Base-by-base conservation (phyloP, 1,140 invertebrate genomes). In the Pseudomyrmex concolor region DNA sequence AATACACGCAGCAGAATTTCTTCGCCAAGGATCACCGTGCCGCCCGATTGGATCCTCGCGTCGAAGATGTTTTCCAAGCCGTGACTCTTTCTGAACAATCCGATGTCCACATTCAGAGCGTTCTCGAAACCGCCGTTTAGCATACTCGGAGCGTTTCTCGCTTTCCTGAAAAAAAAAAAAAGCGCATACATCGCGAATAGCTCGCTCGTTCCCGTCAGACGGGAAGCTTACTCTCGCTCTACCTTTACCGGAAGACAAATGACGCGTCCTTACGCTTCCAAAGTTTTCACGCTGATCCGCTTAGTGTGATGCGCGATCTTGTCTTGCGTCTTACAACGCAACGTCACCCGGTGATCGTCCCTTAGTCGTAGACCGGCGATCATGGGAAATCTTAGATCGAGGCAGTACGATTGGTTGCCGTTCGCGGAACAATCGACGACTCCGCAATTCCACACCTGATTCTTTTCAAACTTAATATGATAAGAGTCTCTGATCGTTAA, bases 261-360 rank as follows among this genome's bases (percentile, higher is more conserved):
- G 54, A 68, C 67, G n/a, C 15, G 57, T 84, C 92, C 34, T 91
- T 87, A 94, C 93, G 91, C 89, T 71, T 92, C 90, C 15, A 92
- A 60, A 25, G 91, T 86, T 71, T 93, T 93, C 2, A 94, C 19
- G 45, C 84, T 91, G 15, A 94, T 77, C 57, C 89, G 94, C 85
- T 95, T 96, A 0, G 95, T 95, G 68, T 95, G 96, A 1, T 95
- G 94, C 2, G 95, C 95, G 2, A 95, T 94, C 55, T 94, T 94
- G 22, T 96, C 95, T 81, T 96, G 96, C 0, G 95, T 95, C 59
- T 94, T 95, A 89, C 96, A 97, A 84, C 95, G 95, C 48, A 97
- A 92, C 25, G 95, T 95, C 12, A 97, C 92, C 10, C 95, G 93
- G 1, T 94, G 91, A 88, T 97, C 96, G 63, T 96, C 95, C 0